Evolutionary conservation across 2,797 vertebrate species (phyloP).

Genomic region (Gadopsis marmoratus): DNA sequence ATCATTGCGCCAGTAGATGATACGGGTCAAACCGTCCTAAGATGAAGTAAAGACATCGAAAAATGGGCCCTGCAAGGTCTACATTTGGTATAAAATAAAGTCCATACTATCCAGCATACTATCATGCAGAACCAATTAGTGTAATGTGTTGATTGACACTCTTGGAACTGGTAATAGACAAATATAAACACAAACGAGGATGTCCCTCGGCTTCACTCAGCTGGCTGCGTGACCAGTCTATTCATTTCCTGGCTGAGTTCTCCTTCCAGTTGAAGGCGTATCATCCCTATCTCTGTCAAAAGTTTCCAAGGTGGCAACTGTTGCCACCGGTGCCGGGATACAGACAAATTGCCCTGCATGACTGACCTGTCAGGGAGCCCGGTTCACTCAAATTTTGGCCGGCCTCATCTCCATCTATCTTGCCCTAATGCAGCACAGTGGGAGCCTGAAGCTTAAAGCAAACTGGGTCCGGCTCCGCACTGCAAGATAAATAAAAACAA

Average conservation of each 20-base stretch:
- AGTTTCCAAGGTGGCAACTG: conserved; percentile 14
- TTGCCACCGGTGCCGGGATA: background rate
- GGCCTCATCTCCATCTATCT: conserved; percentile 55
- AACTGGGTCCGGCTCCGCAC: conserved; percentile 49
- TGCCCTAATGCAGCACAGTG: conserved; percentile 41
- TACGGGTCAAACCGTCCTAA: background rate
- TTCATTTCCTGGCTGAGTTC: conserved; percentile 17
- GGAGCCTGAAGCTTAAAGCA: conserved; percentile 50
- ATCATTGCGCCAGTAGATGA: background rate
- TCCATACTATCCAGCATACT: background rate
- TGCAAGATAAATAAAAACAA: conserved; percentile 69
- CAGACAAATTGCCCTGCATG: conserved; percentile 33
- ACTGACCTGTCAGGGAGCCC: conserved; percentile 35
- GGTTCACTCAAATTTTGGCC: conserved; percentile 33
- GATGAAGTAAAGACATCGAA: background rate
- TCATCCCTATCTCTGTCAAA: conserved; percentile 8
- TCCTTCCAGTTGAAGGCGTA: background rate
- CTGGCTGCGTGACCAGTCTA: conserved; percentile 29
- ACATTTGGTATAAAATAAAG: background rate
- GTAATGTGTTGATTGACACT: conserved; percentile 8
- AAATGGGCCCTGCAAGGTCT: background rate
- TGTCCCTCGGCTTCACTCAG: conserved; percentile 5
- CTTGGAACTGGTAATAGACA: conserved; percentile 1
- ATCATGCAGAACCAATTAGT: background rate
- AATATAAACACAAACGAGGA: conserved; percentile 7